Percentiles rank a stretch among this genome's conserved stretches.
These are phyloP conservation scores for Meganola albula DNA, from an alignment of 2,888 invertebrate species.

Conservation along the genomic window DNA sequence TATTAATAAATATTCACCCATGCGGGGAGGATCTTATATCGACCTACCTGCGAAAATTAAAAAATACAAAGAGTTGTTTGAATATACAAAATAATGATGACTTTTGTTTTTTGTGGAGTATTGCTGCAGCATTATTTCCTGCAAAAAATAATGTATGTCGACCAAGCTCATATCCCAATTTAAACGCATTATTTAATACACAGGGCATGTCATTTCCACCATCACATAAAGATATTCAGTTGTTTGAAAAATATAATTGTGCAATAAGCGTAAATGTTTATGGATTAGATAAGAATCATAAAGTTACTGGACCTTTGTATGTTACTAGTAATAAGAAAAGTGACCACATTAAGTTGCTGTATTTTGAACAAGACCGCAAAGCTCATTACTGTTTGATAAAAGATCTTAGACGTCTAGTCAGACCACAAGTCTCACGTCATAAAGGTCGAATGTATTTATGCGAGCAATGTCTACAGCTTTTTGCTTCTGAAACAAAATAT, in stretches of 20 bases:
- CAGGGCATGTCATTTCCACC: too few species aligned
- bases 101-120: constrained; percentile 1
- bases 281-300: too few species aligned
- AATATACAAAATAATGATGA: constrained; percentile 4
- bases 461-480: constrained; percentile 18
- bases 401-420: constrained; percentile 14
- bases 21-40: constrained; percentile 5
- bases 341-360: neutral
- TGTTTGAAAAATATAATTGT: too few species aligned
- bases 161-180: too few species aligned
- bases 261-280: too few species aligned
- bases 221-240: too few species aligned
- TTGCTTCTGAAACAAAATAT: constrained; percentile 6
- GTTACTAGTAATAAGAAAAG: constrained; percentile 3
- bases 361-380: constrained; percentile 1
- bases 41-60: constrained; percentile 1
- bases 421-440: constrained; percentile 13
- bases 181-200: too few species aligned
- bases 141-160: too few species aligned
- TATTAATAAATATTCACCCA: constrained; percentile 7
- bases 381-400: constrained; percentile 21
- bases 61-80: constrained; percentile 1
- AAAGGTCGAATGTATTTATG: constrained; percentile 16
- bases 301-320: constrained; percentile 18
- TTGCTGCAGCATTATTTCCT: too few species aligned